Evolutionary conservation across 2,797 vertebrate species (phyloP).

Genomic region (Argyrosomus regius): DNA sequence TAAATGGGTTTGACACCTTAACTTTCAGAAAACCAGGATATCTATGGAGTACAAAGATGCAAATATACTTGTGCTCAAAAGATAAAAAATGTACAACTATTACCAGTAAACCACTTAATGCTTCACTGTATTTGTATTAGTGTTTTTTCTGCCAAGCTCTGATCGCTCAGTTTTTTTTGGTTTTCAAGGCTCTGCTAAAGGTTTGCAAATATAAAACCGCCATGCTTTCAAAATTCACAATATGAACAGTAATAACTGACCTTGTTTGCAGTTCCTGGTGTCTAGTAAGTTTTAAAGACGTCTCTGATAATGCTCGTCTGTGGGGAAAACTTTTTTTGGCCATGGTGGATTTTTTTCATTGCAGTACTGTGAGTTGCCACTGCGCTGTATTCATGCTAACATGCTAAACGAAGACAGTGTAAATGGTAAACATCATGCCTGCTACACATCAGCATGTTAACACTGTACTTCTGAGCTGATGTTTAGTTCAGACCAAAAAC

Average conservation of each 20-base stretch:
- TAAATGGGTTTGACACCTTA: no score
- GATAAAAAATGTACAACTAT: no score
- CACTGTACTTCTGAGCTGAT: background rate
- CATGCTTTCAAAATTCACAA: background rate
- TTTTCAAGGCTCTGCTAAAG: background rate
- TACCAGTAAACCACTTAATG: no score
- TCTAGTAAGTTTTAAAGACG: background rate
- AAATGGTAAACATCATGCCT: background rate
- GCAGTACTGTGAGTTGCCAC: background rate
- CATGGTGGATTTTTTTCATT: background rate
- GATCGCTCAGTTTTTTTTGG: background rate
- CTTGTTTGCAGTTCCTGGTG: background rate
- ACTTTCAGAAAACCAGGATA: no score
- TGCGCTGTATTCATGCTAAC: background rate
- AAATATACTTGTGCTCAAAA: no score
- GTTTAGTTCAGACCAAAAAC: background rate
- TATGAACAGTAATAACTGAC: background rate
- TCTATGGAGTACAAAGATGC: no score
- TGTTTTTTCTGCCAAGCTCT: background rate
- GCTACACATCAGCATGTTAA: background rate
- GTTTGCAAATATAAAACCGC: background rate
- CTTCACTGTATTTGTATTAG: no score
- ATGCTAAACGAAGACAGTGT: background rate
- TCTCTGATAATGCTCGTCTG: background rate
- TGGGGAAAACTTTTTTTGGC: background rate